Evolutionary conservation across 2,113 vertebrate genomes (phyloP), one percentile per base, ranked within the genome.

Genomic region (Callopanchax toddi): DNA sequence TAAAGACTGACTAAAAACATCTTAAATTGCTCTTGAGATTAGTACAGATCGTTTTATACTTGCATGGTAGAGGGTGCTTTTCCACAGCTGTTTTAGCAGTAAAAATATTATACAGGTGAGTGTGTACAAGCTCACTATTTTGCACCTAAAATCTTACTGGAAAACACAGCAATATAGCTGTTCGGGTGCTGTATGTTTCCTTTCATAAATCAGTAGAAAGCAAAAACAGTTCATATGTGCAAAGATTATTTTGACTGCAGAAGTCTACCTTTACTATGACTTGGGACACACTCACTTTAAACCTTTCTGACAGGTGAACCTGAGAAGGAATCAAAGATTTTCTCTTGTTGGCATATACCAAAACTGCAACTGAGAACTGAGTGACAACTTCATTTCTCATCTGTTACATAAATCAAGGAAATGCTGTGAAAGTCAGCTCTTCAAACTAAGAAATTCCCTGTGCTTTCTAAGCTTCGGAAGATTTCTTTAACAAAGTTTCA

Each of bases 381-480:
- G 74, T 87, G 89, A 92, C 86, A 89, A 86, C 85, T 89, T 87
- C 80, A 91, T 91, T 90, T 79, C 84, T 84, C 82, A 78, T 88
- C 85, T 82, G 85, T 85, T 86, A 86, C 81, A 84, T 83, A 86
- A 88, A 88, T 86, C 80, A 83, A 82, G 85, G 57, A 78, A 87
- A 84, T 61, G 71, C 73, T 80, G 76, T 79, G 75, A 87, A 87
- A 86, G 84, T 86, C 81, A 66, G 74, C 78, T 71, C 78, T 64
- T 79, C 77, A 81, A 86, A 86, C 71, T 80, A 89, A 85, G 72
- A 88, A 88, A 87, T 84, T 86, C 86, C 83, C 69, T 26, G 59
- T 59, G 82, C 74, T 81, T 88, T 83, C 83, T 76, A 82, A 76
- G 83, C 86, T 90, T 83, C 51, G 52, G 71, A 79, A 77, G 76